These are phyloP conservation scores for Coelopa frigida DNA, from an alignment of 1,140 invertebrate genomes.

Conservation along the genomic window DNA sequence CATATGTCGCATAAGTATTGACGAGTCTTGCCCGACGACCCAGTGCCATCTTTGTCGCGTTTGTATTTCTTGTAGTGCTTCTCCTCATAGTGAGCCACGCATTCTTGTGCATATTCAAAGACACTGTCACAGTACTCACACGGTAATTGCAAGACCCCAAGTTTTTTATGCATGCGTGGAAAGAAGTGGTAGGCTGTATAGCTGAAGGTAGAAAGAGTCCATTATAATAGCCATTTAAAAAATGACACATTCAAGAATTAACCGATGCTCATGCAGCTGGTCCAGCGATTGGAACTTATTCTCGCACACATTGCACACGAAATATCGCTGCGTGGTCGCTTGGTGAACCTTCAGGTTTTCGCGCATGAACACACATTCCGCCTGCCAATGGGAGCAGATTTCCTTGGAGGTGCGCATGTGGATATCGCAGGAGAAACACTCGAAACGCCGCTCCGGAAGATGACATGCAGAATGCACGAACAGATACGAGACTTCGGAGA, in stretches of 20 bases:
- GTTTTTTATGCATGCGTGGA: constrained; percentile 23
- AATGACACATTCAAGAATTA: constrained; percentile 22
- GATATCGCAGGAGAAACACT: constrained; percentile 49
- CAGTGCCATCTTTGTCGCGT: constrained; percentile 27
- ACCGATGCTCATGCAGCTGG: constrained; percentile 45
- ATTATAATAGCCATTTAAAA: constrained; percentile 15
- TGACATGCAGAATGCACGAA: constrained; percentile 48
- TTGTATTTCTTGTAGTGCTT: constrained; percentile 37
- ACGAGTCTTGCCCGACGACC: constrained; percentile 25
- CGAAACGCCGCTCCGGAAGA: constrained; percentile 48
- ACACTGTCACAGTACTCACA: constrained; percentile 37
- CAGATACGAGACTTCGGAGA: constrained; percentile 46
- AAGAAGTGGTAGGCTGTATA: constrained; percentile 34
- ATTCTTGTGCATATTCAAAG: constrained; percentile 43
- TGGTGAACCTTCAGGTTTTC: constrained; percentile 29
- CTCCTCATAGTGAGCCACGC: constrained; percentile 42
- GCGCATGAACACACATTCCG: constrained; percentile 48
- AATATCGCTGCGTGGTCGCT: constrained; percentile 29
- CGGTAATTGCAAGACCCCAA: constrained; percentile 20
- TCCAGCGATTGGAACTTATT: constrained; percentile 35
- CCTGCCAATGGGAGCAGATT: constrained; percentile 49
- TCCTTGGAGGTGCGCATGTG: constrained; percentile 47
- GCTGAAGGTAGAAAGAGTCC: constrained; percentile 25
- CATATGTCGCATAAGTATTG: constrained; percentile 55
- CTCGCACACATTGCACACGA: constrained; percentile 47